phyloP scores from a whole-genome alignment of 2,797 vertebrate species.

The Sandelia bainsii region DNA sequence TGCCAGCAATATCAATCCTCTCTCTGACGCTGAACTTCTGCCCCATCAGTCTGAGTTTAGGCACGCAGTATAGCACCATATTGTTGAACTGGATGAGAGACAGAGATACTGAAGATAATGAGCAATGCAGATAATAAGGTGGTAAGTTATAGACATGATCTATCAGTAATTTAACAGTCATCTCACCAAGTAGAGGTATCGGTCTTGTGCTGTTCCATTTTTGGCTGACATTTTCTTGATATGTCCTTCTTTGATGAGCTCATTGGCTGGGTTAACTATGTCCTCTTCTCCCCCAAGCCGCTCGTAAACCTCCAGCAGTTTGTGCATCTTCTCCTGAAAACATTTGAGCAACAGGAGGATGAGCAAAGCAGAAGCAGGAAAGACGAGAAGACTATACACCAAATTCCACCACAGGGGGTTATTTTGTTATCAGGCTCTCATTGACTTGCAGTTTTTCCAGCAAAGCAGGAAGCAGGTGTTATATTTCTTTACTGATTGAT shows the following conservation, averaged over 20 bases:
- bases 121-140: background rate
- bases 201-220: constrained; percentile 94
- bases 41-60: constrained; percentile 94
- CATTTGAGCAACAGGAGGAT: constrained; percentile 4
- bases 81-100: constrained; percentile 91
- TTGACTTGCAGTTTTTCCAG: constrained; percentile 13
- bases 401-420: constrained; percentile 15
- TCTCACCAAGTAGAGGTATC: constrained; percentile 97
- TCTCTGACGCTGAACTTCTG: constrained; percentile 98
- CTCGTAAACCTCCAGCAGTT: constrained; percentile 95
- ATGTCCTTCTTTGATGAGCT: constrained; percentile 97
- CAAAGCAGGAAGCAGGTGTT: constrained; percentile 16
- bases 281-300: constrained; percentile 95
- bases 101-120: constrained; percentile 2
- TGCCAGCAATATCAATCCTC: constrained; percentile 94
- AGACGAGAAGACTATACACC: constrained; percentile 9
- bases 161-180: too few species aligned
- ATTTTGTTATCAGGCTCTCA: constrained; percentile 13
- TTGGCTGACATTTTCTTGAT: constrained; percentile 98
- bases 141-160: background rate
- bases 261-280: constrained; percentile 97
- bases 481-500: constrained; percentile 42
- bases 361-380: constrained; percentile 16
- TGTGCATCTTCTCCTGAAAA: constrained; percentile 96
- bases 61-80: constrained; percentile 97